phyloP scores from a whole-genome alignment of 2,888 invertebrate genomes.

The Conchocele bisecta region DNA sequence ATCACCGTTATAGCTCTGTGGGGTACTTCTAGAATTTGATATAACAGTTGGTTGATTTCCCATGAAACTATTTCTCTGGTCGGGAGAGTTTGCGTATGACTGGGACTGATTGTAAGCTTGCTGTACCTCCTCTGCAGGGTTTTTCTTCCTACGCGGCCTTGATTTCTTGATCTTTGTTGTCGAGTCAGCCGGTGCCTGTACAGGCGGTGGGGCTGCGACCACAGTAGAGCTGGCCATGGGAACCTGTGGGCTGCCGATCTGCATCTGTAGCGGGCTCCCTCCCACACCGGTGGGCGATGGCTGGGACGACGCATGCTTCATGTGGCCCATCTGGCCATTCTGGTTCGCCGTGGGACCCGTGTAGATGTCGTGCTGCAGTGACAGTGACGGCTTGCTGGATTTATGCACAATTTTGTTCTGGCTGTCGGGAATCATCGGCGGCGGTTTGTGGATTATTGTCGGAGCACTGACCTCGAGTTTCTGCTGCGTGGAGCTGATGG shows the following conservation, averaged over 20 bases:
- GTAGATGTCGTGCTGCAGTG: conserved; percentile 48
- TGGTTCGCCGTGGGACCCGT: conserved; percentile 23
- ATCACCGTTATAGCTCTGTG: conserved; percentile 38
- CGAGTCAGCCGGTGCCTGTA: conserved; percentile 79
- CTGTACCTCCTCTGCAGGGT: conserved; percentile 30
- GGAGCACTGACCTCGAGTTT: conserved; percentile 43
- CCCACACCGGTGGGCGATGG: conserved; percentile 67
- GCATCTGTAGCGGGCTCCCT: conserved; percentile 62
- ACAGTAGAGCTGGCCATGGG: conserved; percentile 66
- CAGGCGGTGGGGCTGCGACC: conserved; percentile 65
- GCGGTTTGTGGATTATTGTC: conserved; percentile 39
- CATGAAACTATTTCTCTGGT: conserved; percentile 37
- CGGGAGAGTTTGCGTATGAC: conserved; percentile 33
- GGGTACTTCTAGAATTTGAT: conserved; percentile 25
- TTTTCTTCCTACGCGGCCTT: conserved; percentile 69
- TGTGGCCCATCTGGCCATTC: conserved; percentile 43
- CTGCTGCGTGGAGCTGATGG: conserved; percentile 56
- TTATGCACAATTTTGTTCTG: conserved; percentile 43
- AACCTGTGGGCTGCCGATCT: conserved; percentile 66
- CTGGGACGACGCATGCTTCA: conserved; percentile 65
- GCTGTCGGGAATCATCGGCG: conserved; percentile 36
- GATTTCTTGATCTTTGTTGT: conserved; percentile 78
- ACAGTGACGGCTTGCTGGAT: conserved; percentile 23
- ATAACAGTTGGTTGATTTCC: conserved; percentile 27
- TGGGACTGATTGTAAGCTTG: conserved; percentile 17